These are phyloP conservation scores for Herminia tarsipennalis DNA, from an alignment of 2,888 invertebrate genomes.

Conservation along the genomic window DNA sequence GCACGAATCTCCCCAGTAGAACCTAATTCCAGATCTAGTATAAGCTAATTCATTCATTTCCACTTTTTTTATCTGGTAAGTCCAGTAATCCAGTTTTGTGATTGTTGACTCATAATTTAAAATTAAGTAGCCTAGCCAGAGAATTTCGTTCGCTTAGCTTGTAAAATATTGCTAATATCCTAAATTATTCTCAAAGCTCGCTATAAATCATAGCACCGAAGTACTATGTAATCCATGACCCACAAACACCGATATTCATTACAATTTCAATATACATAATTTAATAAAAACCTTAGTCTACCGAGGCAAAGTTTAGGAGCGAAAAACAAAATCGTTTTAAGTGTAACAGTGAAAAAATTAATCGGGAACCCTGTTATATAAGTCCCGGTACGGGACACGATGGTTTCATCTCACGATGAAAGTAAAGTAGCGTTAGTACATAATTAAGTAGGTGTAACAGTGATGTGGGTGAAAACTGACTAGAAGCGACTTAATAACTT, in stretches of 20 bases:
- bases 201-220: too few relatives aligned
- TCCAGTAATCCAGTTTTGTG: too few relatives aligned
- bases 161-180: not conserved
- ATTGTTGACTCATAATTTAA: too few relatives aligned
- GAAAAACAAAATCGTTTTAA: slow-evolving; percentile 27
- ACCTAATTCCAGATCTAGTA: too few relatives aligned
- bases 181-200: not conserved
- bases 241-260: slow-evolving; percentile 13
- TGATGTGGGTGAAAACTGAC: slow-evolving; percentile 18
- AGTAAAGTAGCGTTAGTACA: slow-evolving; percentile 51
- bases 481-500: slow-evolving; percentile 31
- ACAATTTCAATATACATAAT: slow-evolving; percentile 37
- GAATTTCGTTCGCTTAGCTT: not conserved
- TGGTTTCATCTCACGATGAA: slow-evolving; percentile 44
- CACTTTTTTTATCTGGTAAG: too few relatives aligned
- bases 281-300: slow-evolving; percentile 30
- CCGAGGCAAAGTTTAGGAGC: slow-evolving; percentile 20
- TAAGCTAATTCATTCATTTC: too few relatives aligned
- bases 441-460: slow-evolving; percentile 48
- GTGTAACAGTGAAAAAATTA: slow-evolving; percentile 34
- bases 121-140: too few relatives aligned
- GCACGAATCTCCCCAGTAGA: too few relatives aligned
- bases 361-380: slow-evolving; percentile 48
- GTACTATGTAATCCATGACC: slow-evolving; percentile 6
- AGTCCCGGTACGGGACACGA: slow-evolving; percentile 40